Evolutionary conservation across 2,888 invertebrate genomes (phyloP).

Genomic region (Hemaris fuciformis): DNA sequence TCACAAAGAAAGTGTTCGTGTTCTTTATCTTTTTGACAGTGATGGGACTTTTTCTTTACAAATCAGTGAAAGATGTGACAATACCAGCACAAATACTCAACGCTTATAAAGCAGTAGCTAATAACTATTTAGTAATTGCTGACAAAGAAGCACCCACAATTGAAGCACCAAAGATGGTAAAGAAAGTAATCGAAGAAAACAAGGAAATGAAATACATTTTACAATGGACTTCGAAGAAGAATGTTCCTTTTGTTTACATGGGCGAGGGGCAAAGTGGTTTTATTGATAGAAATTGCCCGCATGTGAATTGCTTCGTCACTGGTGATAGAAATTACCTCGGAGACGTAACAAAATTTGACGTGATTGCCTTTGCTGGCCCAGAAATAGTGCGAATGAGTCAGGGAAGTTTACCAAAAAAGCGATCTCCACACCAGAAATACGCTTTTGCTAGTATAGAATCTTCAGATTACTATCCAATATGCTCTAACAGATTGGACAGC

Average conservation of each 20-base stretch:
- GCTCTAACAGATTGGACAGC: slow-evolving; percentile 40
- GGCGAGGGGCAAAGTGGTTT: slow-evolving; percentile 41
- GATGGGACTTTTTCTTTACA: slow-evolving; percentile 12
- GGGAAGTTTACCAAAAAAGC: slow-evolving; percentile 33
- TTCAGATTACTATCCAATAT: slow-evolving; percentile 52
- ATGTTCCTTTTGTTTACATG: slow-evolving; percentile 45
- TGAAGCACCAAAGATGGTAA: background rate
- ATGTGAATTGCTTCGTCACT: slow-evolving; percentile 58
- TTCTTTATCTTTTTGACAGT: slow-evolving; percentile 10
- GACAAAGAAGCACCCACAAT: too few relatives aligned
- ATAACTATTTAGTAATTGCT: background rate
- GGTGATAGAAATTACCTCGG: slow-evolving; percentile 34
- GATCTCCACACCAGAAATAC: slow-evolving; percentile 56
- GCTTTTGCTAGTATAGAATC: slow-evolving; percentile 61
- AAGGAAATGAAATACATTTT: slow-evolving; percentile 43
- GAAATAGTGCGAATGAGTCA: slow-evolving; percentile 33
- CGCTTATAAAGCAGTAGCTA: slow-evolving; percentile 2
- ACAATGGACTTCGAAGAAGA: slow-evolving; percentile 43
- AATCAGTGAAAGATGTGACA: background rate
- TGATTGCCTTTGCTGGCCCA: slow-evolving; percentile 53
- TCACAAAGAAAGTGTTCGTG: slow-evolving; percentile 16
- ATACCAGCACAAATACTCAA: slow-evolving; percentile 6
- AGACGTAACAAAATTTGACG: slow-evolving; percentile 52
- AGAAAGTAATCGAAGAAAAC: slow-evolving; percentile 6
- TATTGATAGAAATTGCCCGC: slow-evolving; percentile 45